phyloP scores from a whole-genome alignment of 2,888 invertebrate species.

The Eupithecia subumbrata region DNA sequence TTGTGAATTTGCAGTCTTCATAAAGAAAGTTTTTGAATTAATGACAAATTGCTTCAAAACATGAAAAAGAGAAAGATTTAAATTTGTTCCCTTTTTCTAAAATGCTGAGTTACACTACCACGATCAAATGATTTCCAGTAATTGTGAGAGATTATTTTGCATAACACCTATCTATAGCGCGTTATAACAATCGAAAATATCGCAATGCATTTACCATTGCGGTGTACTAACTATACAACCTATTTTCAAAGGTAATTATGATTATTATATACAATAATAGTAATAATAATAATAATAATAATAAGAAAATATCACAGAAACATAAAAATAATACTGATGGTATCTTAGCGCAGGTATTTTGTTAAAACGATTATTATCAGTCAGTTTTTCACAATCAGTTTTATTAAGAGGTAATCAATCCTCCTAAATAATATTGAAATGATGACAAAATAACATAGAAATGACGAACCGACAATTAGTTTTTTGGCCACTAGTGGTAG shows the following conservation, averaged over 20 bases:
- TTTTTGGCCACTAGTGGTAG: not conserved
- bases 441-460: not conserved
- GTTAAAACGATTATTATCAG: not conserved
- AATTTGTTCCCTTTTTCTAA: slow-evolving; percentile 4
- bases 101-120: not conserved
- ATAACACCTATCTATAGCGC: not conserved
- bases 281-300: too few species aligned
- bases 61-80: not conserved
- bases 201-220: not conserved
- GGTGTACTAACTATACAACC: not conserved
- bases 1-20: slow-evolving; percentile 13
- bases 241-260: not conserved
- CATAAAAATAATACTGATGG: slow-evolving; percentile 35
- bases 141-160: not conserved
- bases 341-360: not conserved
- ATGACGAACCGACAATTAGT: not conserved
- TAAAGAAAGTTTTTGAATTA: not conserved
- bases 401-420: too few species aligned
- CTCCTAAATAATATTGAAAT: too few species aligned
- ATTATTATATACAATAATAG: not conserved
- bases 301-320: slow-evolving; percentile 36
- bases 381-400: too few species aligned
- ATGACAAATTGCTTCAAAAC: not conserved
- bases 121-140: not conserved
- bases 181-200: not conserved